These are phyloP conservation scores for Pasiphila rectangulata DNA, from an alignment of 2,888 invertebrate genomes.

Conservation along the genomic window DNA sequence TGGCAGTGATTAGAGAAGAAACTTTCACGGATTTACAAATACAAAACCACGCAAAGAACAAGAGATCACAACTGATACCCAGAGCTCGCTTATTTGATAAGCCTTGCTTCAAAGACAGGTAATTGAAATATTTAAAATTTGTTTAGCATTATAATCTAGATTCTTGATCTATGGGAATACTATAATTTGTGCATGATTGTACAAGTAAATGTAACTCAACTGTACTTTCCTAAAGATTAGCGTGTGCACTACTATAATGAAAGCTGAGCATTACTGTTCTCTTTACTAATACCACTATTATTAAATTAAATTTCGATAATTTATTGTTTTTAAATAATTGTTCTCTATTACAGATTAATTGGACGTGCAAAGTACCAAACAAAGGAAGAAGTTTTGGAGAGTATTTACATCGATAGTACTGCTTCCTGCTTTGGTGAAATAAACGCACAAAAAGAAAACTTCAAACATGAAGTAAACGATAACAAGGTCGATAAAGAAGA, in stretches of 20 bases:
- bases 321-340: constrained; percentile 2
- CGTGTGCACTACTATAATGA: too few relatives aligned
- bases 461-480: constrained; percentile 49
- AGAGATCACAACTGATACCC: constrained; percentile 89
- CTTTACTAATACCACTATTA: too few relatives aligned
- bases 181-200: too few relatives aligned
- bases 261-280: too few relatives aligned
- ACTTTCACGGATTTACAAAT: constrained; percentile 86
- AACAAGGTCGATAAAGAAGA: constrained; percentile 64
- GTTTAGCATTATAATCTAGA: neutral
- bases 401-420: constrained; percentile 76
- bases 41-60: constrained; percentile 82
- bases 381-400: constrained; percentile 75
- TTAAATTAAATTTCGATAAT: neutral
- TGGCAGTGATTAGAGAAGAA: constrained; percentile 89
- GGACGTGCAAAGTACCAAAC: constrained; percentile 76
- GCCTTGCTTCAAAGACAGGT: constrained; percentile 88
- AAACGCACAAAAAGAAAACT: constrained; percentile 65
- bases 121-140: constrained; percentile 22
- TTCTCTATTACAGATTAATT: constrained; percentile 62
- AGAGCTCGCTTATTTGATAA: constrained; percentile 89
- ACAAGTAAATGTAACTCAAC: too few relatives aligned
- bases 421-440: constrained; percentile 77
- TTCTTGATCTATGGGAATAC: too few relatives aligned
- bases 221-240: too few relatives aligned